A percentile compares a stretch with the other conserved stretches of the same genome.
Conservation (phyloP, 2,797 vertebrate species). For the Anguilla megastoma region DNA sequence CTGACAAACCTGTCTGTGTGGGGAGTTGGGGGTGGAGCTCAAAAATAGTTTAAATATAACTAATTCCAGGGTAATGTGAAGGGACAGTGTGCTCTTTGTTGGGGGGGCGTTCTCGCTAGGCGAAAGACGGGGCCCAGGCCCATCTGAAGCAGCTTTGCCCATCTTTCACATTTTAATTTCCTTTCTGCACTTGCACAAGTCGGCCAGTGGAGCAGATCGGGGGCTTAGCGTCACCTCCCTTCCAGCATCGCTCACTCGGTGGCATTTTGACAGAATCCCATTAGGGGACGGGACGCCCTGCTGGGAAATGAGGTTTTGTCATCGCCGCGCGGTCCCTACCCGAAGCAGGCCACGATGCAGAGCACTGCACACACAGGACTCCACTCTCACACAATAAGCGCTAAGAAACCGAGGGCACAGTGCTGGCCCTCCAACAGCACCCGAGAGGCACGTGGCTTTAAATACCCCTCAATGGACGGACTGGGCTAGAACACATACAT, state of each 20-base stretch:
- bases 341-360: neutral
- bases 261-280: conserved; percentile 28
- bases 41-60: neutral
- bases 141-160: conserved; percentile 29
- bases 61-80: neutral
- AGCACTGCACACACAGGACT: neutral
- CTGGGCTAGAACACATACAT: neutral
- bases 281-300: conserved; percentile 9
- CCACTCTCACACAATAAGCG: neutral
- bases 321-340: neutral
- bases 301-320: neutral
- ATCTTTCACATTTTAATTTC: conserved; percentile 30
- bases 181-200: conserved; percentile 23
- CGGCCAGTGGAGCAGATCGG: conserved; percentile 41
- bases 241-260: conserved; percentile 29
- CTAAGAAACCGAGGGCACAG: neutral
- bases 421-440: neutral
- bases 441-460: neutral
- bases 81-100: neutral
- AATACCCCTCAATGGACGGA: neutral
- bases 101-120: neutral
- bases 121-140: neutral
- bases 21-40: neutral
- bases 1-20: neutral
- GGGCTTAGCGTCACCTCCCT: conserved; percentile 34